Conservation (phyloP, 2,797 vertebrate genomes). For the Argentina silus region DNA sequence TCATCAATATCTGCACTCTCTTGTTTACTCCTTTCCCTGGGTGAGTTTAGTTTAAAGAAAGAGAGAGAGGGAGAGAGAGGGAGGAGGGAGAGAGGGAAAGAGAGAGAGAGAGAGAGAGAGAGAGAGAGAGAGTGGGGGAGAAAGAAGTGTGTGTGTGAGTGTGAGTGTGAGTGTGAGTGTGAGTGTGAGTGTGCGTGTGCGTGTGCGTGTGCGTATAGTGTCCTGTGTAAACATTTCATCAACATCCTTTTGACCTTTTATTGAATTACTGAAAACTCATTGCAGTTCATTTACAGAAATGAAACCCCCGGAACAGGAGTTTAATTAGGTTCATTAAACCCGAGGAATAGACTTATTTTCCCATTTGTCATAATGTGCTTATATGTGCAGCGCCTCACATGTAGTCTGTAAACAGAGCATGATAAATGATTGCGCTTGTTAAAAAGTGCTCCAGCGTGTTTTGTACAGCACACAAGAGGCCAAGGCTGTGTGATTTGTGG, state of each 20-base stretch:
- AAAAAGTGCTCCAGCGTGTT: neutral
- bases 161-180: too few relatives aligned
- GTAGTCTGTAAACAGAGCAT: slow-evolving; percentile 45
- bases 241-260: neutral
- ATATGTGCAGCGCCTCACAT: slow-evolving; percentile 47
- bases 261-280: neutral
- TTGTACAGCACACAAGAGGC: slow-evolving; percentile 45
- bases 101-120: neutral
- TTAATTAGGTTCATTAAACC: neutral
- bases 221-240: neutral
- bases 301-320: neutral
- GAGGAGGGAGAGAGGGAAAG: neutral
- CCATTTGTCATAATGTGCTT: neutral
- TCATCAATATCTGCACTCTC: slow-evolving; percentile 44
- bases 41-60: neutral
- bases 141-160: neutral
- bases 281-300: too few relatives aligned
- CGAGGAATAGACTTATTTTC: neutral
- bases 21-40: slow-evolving; percentile 56
- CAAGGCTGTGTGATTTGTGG: slow-evolving; percentile 67
- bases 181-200: neutral
- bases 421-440: slow-evolving; percentile 23
- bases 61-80: neutral
- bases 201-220: neutral
- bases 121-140: too few relatives aligned